Evolutionary conservation across 2,797 vertebrate species (phyloP), one percentile per base, ranked within the genome.

Genomic region (Selene dorsalis): DNA sequence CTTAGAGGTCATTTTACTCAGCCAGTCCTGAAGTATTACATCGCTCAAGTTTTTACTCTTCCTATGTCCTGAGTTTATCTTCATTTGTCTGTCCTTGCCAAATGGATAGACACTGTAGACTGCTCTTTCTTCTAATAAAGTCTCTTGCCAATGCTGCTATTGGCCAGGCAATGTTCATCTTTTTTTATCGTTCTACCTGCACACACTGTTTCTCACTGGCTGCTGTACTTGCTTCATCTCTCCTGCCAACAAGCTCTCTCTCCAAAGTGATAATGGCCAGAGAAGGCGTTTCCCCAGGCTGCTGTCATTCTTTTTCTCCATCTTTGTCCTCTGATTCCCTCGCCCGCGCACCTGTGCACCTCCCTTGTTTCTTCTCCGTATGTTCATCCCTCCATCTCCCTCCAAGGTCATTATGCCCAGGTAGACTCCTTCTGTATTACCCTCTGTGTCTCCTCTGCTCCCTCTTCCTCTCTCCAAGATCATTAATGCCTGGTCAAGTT

Each of bases 401-500:
- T 68, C 63, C 38, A 71, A 72, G 79, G 78, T 83, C 39, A 75
- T 78, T 53, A 43, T 28, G 3, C 24, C 18, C 59, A 56, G 58
- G 68, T 67, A 18, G n/a, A 67, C 47, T 73, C 47, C 50, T n/a
- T n/a, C n/a, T n/a, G n/a, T 14, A 35, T 39, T 58, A 81, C 48
- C 59, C 7, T 58, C 53, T 57, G 41, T 38, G 14, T 53, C 32
- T 58, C 41, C 12, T 59, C 35, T 38, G 13, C 69, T 59, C 61
- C 22, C 2, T 68, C 60, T 58, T 32, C 30, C 38, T 47, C 24
- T 57, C 35, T 58, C 45, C 22, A n/a, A 60, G 69, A 77, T 83
- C 78, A 88, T 88, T 77, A 79, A 76, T 3, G 50, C 5, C 12
- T 41, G 73, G 68, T 79, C 65, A 82, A 84, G 72, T 86, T 86